Evolutionary conservation across 1,140 invertebrate genomes (phyloP).

Genomic region (Reticulitermes speratus): DNA sequence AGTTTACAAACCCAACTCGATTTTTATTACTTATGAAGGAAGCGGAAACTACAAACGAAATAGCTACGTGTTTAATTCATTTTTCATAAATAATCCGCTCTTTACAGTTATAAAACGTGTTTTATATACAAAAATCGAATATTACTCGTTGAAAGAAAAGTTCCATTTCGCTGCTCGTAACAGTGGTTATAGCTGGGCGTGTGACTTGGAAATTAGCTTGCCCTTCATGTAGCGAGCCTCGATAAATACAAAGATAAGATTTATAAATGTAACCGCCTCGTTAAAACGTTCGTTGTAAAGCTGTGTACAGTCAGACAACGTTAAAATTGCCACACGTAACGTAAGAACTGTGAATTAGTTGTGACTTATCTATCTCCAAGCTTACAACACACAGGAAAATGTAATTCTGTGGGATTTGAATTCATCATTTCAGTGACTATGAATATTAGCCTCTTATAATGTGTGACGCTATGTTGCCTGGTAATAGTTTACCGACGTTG

Average conservation of each 20-base stretch:
- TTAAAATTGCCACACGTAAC: background rate
- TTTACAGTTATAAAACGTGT: background rate
- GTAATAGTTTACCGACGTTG: too few relatives aligned
- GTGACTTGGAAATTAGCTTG: background rate
- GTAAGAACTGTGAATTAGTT: too few relatives aligned
- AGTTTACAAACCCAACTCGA: background rate
- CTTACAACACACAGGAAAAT: too few relatives aligned
- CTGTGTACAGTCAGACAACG: background rate
- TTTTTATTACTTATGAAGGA: background rate
- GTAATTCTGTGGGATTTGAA: too few relatives aligned
- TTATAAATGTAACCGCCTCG: background rate
- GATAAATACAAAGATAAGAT: slow-evolving; percentile 1
- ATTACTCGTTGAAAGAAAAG: background rate
- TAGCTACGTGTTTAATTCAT: background rate
- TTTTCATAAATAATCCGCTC: background rate
- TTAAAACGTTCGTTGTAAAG: background rate
- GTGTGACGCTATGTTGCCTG: too few relatives aligned
- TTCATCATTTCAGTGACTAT: too few relatives aligned
- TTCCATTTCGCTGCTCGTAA: background rate
- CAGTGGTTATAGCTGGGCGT: background rate
- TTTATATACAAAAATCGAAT: background rate
- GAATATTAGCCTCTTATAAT: too few relatives aligned
- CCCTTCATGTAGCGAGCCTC: background rate
- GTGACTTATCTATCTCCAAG: too few relatives aligned
- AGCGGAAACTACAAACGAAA: background rate